Evolutionary conservation across 2,113 vertebrate species (phyloP).

Genomic region (Psittacara wagleri): DNA sequence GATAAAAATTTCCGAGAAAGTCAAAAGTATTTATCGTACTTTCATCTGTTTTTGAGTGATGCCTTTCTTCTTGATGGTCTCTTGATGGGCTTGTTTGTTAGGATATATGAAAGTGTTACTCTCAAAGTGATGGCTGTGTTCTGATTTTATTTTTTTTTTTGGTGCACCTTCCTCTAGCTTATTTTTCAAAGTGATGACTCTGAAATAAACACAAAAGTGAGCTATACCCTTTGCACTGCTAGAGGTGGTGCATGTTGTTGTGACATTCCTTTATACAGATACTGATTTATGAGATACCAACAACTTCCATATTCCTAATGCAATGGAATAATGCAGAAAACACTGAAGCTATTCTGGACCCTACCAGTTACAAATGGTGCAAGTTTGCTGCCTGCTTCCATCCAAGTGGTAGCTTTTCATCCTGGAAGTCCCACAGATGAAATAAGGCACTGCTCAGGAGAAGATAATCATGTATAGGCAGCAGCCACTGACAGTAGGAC

Average conservation of each 20-base stretch:
- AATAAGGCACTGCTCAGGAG: background rate
- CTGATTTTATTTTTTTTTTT: background rate
- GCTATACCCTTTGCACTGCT: background rate
- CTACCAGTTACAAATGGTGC: rapidly evolving
- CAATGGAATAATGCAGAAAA: background rate
- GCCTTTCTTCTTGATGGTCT: background rate
- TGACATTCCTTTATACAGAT: background rate
- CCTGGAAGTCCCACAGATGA: background rate
- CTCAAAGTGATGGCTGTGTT: background rate
- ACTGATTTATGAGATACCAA: background rate
- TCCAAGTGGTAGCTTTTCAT: background rate
- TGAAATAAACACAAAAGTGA: background rate
- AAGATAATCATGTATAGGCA: background rate
- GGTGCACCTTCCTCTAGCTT: background rate
- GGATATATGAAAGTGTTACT: background rate
- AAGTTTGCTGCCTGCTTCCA: background rate
- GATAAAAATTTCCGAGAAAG: background rate
- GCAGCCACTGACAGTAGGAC: background rate
- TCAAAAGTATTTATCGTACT: background rate
- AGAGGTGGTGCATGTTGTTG: background rate
- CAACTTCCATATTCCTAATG: background rate
- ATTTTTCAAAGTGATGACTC: background rate
- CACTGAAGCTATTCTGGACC: background rate
- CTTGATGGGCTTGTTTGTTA: background rate
- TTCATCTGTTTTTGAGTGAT: background rate